Base-by-base conservation (phyloP, 2,888 invertebrate genomes). In the Aporophyla nigra region DNA sequence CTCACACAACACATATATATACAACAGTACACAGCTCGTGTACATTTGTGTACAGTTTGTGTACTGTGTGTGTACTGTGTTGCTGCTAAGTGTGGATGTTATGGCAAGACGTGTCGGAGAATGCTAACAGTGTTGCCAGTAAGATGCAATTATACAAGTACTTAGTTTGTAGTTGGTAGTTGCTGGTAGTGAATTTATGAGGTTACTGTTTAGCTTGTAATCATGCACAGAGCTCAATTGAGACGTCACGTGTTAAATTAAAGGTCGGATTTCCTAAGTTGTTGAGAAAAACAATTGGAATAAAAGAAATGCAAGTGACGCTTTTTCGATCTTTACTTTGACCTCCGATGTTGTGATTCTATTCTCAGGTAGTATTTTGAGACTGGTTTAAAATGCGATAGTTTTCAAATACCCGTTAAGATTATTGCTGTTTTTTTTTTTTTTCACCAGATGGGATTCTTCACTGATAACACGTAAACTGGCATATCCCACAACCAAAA, bases 61-160 rank as follows among this genome's bases (percentile, higher is more conserved):
- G 73, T 81, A 75, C 67, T 67, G 67, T 74, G 62, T 80, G 51
- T 71, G 51, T 14, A 68, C 40, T 67, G 78, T 79, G 82, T 82
- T 68, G 78, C n/a, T 62, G 63, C 71, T 80, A 80, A 81, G 83
- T 83, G 83, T 65, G 54, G 54, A 84, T 77, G 83, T 83, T 77
- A 81, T 81, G 81, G 66, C 71, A 80, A 69, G 83, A 83, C 70
- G 71, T 83, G 74, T 74, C 63, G 56, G 51, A 33, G 83, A 61
- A 71, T 71, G 53, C 82, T 71, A 82, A 74, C 70, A 83, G 68
- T 79, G 82, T 79, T 53, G 43, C 69, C 9, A 69, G 76, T 65
- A 46, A 71, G 62, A 70, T 62, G 51, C 69, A 79, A 82, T 82
- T 83, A 82, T 61, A 75, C 58, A 33, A 69, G 75, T 59, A 83